Evolutionary conservation across 2,888 invertebrate species (phyloP).

Genomic region (Polietes domitor): DNA sequence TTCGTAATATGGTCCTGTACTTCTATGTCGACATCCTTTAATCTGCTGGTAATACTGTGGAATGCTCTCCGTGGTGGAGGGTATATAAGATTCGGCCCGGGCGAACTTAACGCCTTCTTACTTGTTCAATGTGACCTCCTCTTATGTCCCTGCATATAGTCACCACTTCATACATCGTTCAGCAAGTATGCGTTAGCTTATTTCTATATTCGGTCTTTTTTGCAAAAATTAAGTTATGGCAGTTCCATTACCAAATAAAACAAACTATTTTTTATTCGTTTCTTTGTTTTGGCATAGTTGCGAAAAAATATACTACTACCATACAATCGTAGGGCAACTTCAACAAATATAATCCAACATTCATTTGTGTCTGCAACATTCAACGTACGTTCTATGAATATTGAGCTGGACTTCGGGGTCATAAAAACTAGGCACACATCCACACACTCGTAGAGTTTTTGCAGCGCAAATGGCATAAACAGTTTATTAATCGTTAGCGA

Average conservation of each 20-base stretch:
- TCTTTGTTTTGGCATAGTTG: not conserved
- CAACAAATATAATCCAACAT: not conserved
- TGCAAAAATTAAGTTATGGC: not conserved
- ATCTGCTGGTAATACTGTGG: too few species aligned
- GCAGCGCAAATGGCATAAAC: not conserved
- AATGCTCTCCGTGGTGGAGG: too few species aligned
- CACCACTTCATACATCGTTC: too few species aligned
- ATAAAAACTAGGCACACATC: not conserved
- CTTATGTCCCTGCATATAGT: too few species aligned
- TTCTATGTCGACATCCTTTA: too few species aligned
- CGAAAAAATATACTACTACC: too few species aligned
- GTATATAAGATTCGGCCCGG: too few species aligned
- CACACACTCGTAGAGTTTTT: not conserved
- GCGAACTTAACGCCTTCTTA: too few species aligned
- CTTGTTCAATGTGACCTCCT: too few species aligned
- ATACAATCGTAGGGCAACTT: not conserved
- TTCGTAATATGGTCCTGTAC: too few species aligned
- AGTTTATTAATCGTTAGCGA: conserved; percentile 33
- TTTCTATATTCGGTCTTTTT: too few species aligned
- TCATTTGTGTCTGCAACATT: not conserved
- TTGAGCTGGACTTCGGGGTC: not conserved
- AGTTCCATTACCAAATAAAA: not conserved
- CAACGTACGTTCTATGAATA: not conserved
- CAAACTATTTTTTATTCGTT: not conserved
- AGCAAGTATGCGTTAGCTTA: too few species aligned